Base-by-base conservation (phyloP, 2,113 vertebrate species). In the Steatornis caripensis region DNA sequence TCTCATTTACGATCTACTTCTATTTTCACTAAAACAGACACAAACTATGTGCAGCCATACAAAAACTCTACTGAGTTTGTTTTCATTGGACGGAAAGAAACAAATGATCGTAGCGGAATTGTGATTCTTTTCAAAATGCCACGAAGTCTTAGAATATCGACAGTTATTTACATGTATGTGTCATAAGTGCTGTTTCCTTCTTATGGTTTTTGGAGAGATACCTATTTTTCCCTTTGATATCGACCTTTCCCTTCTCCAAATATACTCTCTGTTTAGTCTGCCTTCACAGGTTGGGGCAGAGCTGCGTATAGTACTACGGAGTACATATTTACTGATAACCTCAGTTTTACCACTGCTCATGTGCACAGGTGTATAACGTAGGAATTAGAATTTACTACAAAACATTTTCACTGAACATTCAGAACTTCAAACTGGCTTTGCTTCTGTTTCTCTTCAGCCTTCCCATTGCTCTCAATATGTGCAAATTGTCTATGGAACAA, bases 71-170 rank as follows among this genome's bases (percentile, higher is more conserved):
- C 16, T 2, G 3, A 37, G 21, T 34, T 66, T 30, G 15, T 55
- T 68, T 76, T 58, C 24, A 13, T 20, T 39, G 36, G 58, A 65
- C 0, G 2, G 62, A 66, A 83, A 46, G 51, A 39, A 64, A 36
- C 24, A 0, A 0, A 26, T 17, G 8, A 78, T 11, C 8, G 0
- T 17, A 39, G 23, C 2, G 1, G 65, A 65, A 75, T 4, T 41
- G 29, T 57, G 10, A 46, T 29, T 80, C 57, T 54, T 24, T 48
- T 71, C 30, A 64, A 64, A 58, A n/a, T 65, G 11, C 17, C 1
- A 0, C 58, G 69, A 58, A 88, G 37, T 58, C 23, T 37, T 45
- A 74, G 11, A 54, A 29, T 54, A 55, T 65, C 27, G 30, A 15
- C 34, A 8, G 37, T 36, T 66, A n/a, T 32, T 78, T 68, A 49